These are phyloP conservation scores for Thalassaphorura encarpata DNA, from an alignment of 1,140 invertebrate genomes.

Conservation along the genomic window DNA sequence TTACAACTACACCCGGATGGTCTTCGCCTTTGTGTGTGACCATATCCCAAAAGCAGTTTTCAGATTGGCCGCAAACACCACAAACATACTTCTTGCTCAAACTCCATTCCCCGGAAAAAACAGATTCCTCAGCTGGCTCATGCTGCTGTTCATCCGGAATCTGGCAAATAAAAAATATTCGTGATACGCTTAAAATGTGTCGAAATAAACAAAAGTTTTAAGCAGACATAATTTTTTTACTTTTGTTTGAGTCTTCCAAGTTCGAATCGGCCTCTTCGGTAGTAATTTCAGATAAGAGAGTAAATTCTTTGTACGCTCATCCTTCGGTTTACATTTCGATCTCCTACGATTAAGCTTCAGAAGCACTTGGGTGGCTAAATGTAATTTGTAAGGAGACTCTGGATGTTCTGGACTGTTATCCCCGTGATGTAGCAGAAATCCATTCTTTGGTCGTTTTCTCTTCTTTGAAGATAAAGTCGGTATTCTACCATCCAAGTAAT, in stretches of 20 bases:
- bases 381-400: conserved; percentile 23
- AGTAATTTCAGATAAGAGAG: conserved; percentile 28
- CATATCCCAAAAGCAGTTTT: conserved; percentile 31
- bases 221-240: neutral
- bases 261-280: conserved; percentile 20
- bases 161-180: neutral
- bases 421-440: conserved; percentile 30
- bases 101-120: conserved; percentile 31
- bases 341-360: conserved; percentile 29
- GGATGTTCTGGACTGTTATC: conserved; percentile 31
- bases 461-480: neutral
- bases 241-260: conserved; percentile 12
- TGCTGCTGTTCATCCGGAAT: neutral
- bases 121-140: conserved; percentile 5
- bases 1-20: conserved; percentile 29
- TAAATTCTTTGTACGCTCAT: conserved; percentile 24
- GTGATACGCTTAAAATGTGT: neutral
- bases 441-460: conserved; percentile 23
- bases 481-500: conserved; percentile 27
- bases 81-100: conserved; percentile 22
- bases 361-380: conserved; percentile 30
- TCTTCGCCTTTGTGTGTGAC: conserved; percentile 31
- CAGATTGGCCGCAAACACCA: conserved; percentile 28
- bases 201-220: neutral
- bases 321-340: conserved; percentile 27